Conservation (phyloP, 2,797 vertebrate genomes). For the Acanthornis magna region DNA sequence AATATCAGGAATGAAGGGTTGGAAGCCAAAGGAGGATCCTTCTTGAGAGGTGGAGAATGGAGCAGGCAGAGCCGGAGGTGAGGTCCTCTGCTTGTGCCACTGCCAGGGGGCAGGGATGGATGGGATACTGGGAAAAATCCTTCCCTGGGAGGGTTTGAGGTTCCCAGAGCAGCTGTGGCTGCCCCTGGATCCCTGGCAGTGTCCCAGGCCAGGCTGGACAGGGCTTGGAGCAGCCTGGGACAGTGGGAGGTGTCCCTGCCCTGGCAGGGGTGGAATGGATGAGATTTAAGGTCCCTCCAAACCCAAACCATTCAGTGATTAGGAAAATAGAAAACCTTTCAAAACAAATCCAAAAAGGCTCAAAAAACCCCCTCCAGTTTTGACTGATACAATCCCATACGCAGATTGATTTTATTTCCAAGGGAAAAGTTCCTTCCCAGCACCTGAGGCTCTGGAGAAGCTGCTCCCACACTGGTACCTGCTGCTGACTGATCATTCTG, state of each 20-base stretch:
- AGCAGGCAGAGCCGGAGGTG: background rate
- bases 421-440: background rate
- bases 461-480: background rate
- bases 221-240: background rate
- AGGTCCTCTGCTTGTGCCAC: background rate
- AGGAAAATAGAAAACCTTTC: background rate
- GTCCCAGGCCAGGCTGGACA: background rate
- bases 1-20: background rate
- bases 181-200: background rate
- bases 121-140: background rate
- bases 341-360: background rate
- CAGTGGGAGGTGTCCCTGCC: background rate
- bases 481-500: background rate
- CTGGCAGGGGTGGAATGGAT: no score
- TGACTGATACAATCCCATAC: background rate
- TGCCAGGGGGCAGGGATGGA: background rate
- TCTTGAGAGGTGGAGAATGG: background rate
- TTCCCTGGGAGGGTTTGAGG: background rate
- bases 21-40: background rate
- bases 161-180: background rate
- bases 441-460: background rate
- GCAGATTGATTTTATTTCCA: background rate
- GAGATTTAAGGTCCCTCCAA: no score
- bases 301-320: accelerated
- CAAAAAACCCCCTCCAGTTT: background rate